phyloP scores from a whole-genome alignment of 1,140 invertebrate genomes.

The Sipha flava region DNA sequence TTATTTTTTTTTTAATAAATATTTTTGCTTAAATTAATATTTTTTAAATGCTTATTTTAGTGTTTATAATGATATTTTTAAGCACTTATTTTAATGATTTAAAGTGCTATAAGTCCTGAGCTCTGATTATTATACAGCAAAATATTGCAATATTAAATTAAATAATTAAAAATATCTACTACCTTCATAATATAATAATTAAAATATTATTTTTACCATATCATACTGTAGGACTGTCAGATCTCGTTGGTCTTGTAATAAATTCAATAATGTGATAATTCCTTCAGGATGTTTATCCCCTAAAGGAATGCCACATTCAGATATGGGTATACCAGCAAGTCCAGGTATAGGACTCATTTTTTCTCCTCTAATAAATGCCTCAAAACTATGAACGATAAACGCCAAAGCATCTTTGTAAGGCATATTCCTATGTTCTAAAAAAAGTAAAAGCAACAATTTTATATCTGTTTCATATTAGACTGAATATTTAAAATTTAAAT shows the following conservation, averaged over 20 bases:
- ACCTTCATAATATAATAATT: not conserved
- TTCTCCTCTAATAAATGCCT: constrained; percentile 60
- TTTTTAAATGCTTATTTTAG: too few species aligned
- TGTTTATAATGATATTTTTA: too few species aligned
- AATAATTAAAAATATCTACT: not conserved
- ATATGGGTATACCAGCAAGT: constrained; percentile 30
- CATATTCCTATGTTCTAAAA: constrained; percentile 84
- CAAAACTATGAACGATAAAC: constrained; percentile 69
- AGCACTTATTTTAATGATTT: too few species aligned
- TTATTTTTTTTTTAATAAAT: too few species aligned
- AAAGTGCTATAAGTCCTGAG: too few species aligned
- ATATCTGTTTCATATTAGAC: too few species aligned
- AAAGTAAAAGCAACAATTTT: constrained; percentile 22
- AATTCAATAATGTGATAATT: constrained; percentile 63
- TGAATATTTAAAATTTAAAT: too few species aligned
- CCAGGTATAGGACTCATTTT: constrained; percentile 40
- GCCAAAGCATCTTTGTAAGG: constrained; percentile 80
- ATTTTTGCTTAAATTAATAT: too few species aligned
- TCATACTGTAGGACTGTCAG: constrained; percentile 73
- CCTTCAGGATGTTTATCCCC: constrained; percentile 54
- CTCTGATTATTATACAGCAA: too few species aligned
- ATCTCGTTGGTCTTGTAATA: constrained; percentile 69
- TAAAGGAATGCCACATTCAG: constrained; percentile 33
- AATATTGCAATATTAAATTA: not conserved
- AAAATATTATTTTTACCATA: constrained; percentile 46